Conservation (phyloP, 2,888 invertebrate genomes). For the Hirtodrosophila cameraria region DNA sequence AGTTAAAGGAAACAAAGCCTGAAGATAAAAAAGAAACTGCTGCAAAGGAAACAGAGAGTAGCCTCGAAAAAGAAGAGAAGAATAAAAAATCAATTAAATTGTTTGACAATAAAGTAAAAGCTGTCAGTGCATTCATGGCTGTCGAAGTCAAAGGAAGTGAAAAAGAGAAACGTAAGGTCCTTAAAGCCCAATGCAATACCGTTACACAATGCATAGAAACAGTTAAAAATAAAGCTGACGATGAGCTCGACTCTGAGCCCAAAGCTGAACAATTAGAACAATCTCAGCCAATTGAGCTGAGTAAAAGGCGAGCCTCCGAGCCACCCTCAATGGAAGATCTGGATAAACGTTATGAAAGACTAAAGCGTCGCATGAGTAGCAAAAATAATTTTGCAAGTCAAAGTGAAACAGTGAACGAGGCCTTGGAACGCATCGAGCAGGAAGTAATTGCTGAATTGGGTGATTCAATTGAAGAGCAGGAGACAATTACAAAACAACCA, state of each 20-base stretch:
- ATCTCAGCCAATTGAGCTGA: slow-evolving; percentile 20
- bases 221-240: background rate
- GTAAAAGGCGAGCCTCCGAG: slow-evolving; percentile 66
- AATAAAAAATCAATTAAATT: slow-evolving; percentile 27
- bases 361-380: slow-evolving; percentile 69
- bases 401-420: slow-evolving; percentile 61
- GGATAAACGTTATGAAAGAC: slow-evolving; percentile 74
- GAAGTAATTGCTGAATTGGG: slow-evolving; percentile 55
- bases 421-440: slow-evolving; percentile 62
- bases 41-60: background rate
- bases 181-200: slow-evolving; percentile 15
- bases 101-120: slow-evolving; percentile 55
- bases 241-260: background rate
- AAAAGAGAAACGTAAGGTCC: slow-evolving; percentile 7
- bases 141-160: slow-evolving; percentile 2
- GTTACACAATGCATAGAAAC: slow-evolving; percentile 3
- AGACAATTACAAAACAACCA: slow-evolving; percentile 37
- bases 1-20: background rate
- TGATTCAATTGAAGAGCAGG: slow-evolving; percentile 11
- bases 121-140: slow-evolving; percentile 25
- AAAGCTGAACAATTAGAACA: slow-evolving; percentile 4
- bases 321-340: slow-evolving; percentile 80
- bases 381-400: slow-evolving; percentile 40
- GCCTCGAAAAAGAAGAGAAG: background rate
- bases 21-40: background rate